phyloP scores from a whole-genome alignment of 2,888 invertebrate genomes.

The Stenurella melanura region DNA sequence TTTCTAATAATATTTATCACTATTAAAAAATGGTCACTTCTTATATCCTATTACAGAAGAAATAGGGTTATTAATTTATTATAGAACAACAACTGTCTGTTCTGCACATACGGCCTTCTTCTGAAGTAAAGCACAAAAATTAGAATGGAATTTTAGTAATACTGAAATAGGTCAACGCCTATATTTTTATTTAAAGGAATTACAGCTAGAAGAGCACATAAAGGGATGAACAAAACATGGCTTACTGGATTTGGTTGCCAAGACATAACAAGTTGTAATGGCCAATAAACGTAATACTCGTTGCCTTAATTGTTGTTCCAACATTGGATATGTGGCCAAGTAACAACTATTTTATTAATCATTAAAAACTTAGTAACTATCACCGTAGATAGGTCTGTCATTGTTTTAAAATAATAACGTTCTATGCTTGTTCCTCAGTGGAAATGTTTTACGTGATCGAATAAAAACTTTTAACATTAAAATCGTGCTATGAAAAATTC shows the following conservation, averaged over 20 bases:
- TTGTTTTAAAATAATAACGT: neutral
- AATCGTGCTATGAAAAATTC: too few relatives aligned
- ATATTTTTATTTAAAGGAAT: conserved; percentile 11
- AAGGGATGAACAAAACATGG: conserved; percentile 16
- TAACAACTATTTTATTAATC: conserved; percentile 11
- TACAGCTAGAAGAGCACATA: neutral
- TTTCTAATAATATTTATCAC: too few relatives aligned
- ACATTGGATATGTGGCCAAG: conserved; percentile 8
- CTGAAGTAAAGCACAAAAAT: too few relatives aligned
- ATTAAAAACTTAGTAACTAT: conserved; percentile 1
- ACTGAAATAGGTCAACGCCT: too few relatives aligned
- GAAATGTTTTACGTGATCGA: neutral
- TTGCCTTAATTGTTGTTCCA: conserved; percentile 21
- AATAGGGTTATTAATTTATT: too few relatives aligned
- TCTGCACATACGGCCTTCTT: too few relatives aligned
- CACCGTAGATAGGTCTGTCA: conserved; percentile 6
- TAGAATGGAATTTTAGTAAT: too few relatives aligned
- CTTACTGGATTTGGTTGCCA: conserved; percentile 18
- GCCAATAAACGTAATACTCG: conserved; percentile 24
- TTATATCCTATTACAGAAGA: too few relatives aligned
- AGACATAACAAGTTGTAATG: conserved; percentile 21
- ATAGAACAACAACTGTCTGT: too few relatives aligned
- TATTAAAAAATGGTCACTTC: too few relatives aligned
- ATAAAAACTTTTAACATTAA: too few relatives aligned
- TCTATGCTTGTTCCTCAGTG: neutral